Evolutionary conservation across 2,797 vertebrate species (phyloP).

Genomic region (Carcharodon carcharias): DNA sequence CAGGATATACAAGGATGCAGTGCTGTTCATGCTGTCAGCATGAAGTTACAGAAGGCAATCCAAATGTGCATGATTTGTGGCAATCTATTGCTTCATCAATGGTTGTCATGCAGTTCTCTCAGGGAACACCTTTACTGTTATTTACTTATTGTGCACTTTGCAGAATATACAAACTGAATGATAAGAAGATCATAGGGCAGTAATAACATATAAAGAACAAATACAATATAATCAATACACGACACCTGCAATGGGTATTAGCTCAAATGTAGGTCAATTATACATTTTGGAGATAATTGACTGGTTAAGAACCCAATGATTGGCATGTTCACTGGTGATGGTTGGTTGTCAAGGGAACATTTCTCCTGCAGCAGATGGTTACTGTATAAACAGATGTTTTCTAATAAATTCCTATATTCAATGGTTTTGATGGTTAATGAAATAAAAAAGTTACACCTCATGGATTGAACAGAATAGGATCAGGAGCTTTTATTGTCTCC

Average conservation of each 20-base stretch:
- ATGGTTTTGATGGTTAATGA: neutral
- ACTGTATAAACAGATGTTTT: slow-evolving; percentile 19
- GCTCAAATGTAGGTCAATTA: neutral
- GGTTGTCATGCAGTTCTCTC: neutral
- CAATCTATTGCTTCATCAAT: neutral
- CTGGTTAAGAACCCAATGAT: neutral
- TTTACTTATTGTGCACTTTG: neutral
- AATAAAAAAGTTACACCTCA: neutral
- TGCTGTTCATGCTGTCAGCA: neutral
- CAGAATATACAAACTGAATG: neutral
- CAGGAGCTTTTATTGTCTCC: neutral
- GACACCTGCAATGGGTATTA: neutral
- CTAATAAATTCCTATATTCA: slow-evolving; percentile 18
- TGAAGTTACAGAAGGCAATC: neutral
- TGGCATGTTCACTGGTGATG: neutral
- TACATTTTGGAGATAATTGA: slow-evolving; percentile 13
- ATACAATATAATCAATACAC: neutral
- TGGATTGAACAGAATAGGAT: neutral
- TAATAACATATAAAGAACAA: neutral
- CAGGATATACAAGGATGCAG: neutral
- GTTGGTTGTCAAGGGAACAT: neutral
- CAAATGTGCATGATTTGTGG: neutral
- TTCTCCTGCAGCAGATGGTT: neutral
- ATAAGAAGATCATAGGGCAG: neutral
- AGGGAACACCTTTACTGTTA: neutral